Evolutionary conservation across 1,140 invertebrate species (phyloP).

Genomic region (Pseudomyrmex pallidus): DNA sequence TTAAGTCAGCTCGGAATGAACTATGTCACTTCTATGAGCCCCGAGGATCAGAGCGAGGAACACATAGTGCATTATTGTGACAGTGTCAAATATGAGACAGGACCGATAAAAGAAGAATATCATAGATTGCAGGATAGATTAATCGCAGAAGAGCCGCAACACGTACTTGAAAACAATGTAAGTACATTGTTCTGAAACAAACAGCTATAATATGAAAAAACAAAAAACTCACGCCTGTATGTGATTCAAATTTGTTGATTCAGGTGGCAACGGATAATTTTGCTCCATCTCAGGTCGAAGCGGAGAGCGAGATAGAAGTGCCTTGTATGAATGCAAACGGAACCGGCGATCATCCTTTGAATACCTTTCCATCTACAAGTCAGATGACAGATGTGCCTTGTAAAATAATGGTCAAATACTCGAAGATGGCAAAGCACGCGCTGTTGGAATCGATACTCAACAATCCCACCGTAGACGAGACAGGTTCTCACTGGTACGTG

Average conservation of each 20-base stretch:
- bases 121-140: slow-evolving; percentile 78
- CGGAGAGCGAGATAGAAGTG: slow-evolving; percentile 66
- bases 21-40: slow-evolving; percentile 81
- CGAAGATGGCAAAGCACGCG: slow-evolving; percentile 77
- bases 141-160: slow-evolving; percentile 63
- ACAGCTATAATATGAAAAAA: neutral
- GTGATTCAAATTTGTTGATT: slow-evolving; percentile 1
- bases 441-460: slow-evolving; percentile 78
- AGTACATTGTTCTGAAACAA: slow-evolving; percentile 36
- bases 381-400: slow-evolving; percentile 73
- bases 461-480: slow-evolving; percentile 82
- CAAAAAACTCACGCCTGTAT: neutral
- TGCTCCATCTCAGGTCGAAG: slow-evolving; percentile 58
- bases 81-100: slow-evolving; percentile 79
- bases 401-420: slow-evolving; percentile 80
- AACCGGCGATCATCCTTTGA: slow-evolving; percentile 50
- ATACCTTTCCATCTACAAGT: slow-evolving; percentile 78
- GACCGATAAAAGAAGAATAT: slow-evolving; percentile 79
- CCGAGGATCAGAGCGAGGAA: slow-evolving; percentile 75
- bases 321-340: slow-evolving; percentile 59
- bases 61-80: slow-evolving; percentile 81
- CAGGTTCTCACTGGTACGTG: slow-evolving; percentile 81
- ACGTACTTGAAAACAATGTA: slow-evolving; percentile 76
- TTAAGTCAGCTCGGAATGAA: slow-evolving; percentile 82
- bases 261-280: slow-evolving; percentile 68